Conservation (phyloP, 2,888 invertebrate genomes). For the Drosophila nr. perissopoda region DNA sequence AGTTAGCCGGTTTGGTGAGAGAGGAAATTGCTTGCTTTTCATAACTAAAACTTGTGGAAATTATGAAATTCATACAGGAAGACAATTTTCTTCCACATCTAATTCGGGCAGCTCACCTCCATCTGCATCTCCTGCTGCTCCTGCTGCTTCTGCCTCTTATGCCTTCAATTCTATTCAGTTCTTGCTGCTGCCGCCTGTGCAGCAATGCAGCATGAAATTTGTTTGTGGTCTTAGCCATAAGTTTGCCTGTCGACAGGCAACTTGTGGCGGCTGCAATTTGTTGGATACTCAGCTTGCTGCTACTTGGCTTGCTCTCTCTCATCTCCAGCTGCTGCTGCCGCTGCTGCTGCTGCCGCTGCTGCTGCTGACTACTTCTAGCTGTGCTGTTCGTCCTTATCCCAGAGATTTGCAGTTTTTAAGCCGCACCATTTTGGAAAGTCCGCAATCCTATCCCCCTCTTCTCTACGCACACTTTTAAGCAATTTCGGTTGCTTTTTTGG, state of each 20-base stretch:
- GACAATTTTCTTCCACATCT: constrained; percentile 83
- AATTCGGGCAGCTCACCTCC: constrained; percentile 57
- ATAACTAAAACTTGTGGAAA: constrained; percentile 82
- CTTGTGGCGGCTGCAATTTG: constrained; percentile 65
- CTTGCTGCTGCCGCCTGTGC: constrained; percentile 34
- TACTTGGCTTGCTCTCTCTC: constrained; percentile 1
- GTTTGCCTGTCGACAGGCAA: constrained; percentile 78
- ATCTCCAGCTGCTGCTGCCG: constrained; percentile 16
- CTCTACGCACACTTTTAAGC: constrained; percentile 47
- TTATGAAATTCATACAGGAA: constrained; percentile 85
- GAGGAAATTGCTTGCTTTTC: constrained; percentile 83
- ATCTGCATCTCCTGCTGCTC: background rate
- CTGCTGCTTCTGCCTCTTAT: constrained; percentile 2
- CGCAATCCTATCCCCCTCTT: background rate
- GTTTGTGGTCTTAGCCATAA: constrained; percentile 80
- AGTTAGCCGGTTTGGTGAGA: constrained; percentile 30
- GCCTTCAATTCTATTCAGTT: background rate
- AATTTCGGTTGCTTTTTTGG: constrained; percentile 53
- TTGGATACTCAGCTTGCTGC: constrained; percentile 15
- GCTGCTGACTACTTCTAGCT: constrained; percentile 16
- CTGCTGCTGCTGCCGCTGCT: constrained; percentile 42
- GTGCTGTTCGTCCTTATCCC: constrained; percentile 36
- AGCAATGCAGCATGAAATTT: constrained; percentile 73
- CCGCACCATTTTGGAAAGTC: constrained; percentile 28
- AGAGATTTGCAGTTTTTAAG: constrained; percentile 65